Evolutionary conservation across 2,888 invertebrate species (phyloP).

Genomic region (Dicycla oo): DNA sequence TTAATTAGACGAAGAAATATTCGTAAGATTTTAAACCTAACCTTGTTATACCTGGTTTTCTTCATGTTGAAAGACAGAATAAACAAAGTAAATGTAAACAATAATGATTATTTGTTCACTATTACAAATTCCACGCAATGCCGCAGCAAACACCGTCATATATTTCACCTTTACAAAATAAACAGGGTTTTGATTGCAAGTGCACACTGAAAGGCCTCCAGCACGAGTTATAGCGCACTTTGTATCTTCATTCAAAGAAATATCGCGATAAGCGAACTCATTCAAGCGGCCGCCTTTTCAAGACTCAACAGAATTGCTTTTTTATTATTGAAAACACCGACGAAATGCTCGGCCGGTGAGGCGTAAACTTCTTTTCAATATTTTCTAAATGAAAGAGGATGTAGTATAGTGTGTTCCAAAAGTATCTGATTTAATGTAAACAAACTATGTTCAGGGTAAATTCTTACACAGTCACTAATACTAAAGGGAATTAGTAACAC

Average conservation of each 20-base stretch:
- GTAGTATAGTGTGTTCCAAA: too few species aligned
- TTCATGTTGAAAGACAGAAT: neutral
- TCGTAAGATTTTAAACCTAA: neutral
- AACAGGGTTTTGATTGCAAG: slow-evolving; percentile 51
- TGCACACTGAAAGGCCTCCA: slow-evolving; percentile 47
- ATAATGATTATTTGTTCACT: slow-evolving; percentile 2
- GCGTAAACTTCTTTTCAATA: slow-evolving; percentile 32
- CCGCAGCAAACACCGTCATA: slow-evolving; percentile 4
- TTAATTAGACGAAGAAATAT: neutral
- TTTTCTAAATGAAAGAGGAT: slow-evolving; percentile 2
- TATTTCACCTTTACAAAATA: slow-evolving; percentile 33
- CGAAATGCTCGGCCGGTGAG: slow-evolving; percentile 36
- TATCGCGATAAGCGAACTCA: slow-evolving; percentile 65
- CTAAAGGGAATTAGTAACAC: too few species aligned
- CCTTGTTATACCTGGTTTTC: neutral
- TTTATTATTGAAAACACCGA: slow-evolving; percentile 60
- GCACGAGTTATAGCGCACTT: slow-evolving; percentile 59
- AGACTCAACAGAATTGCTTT: slow-evolving; percentile 55
- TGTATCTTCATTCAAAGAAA: slow-evolving; percentile 64
- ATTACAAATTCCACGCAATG: slow-evolving; percentile 14
- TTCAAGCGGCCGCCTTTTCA: slow-evolving; percentile 57
- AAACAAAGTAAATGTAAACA: neutral
- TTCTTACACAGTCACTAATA: too few species aligned
- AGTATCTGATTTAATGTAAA: too few species aligned
- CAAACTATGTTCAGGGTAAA: too few species aligned